Percentiles rank a stretch among this genome's conserved stretches.
These are phyloP conservation scores for Monodelphis domestica DNA, from an alignment of 2,797 vertebrate genomes.

Conservation along the genomic window DNA sequence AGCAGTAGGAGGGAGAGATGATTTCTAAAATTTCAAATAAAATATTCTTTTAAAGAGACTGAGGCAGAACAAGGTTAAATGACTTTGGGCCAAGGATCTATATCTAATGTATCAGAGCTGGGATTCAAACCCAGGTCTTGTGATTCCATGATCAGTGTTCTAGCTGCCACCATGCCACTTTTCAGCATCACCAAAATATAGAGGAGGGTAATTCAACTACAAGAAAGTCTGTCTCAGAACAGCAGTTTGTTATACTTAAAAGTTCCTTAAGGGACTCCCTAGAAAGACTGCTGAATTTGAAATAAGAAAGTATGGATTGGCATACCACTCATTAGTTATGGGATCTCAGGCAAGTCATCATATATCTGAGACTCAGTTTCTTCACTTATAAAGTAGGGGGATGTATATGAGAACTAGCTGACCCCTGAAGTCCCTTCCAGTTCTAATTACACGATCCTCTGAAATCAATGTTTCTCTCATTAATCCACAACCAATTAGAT, in stretches of 20 bases:
- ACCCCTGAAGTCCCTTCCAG: background rate
- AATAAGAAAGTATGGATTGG: fast-evolving
- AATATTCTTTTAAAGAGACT: background rate
- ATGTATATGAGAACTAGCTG: background rate
- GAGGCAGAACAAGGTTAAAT: background rate
- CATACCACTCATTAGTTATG: too few relatives aligned
- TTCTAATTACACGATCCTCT: background rate
- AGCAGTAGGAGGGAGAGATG: background rate
- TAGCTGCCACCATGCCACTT: background rate
- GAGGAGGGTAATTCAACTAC: background rate
- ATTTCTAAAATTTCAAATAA: background rate
- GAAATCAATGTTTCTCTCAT: background rate
- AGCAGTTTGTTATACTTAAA: background rate
- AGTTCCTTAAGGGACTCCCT: background rate
- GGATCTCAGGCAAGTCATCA: background rate
- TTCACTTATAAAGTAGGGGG: fast-evolving
- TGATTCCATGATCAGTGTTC: background rate
- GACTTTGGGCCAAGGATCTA: too few relatives aligned
- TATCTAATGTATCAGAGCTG: background rate
- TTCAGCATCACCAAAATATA: background rate
- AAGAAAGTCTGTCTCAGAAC: background rate
- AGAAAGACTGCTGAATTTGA: background rate
- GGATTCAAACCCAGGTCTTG: background rate
- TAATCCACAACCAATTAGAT: background rate
- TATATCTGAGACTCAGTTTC: background rate